Base-by-base conservation (phyloP, 35 echinoderm and acorn worm species). In the Lytechinus pictus region DNA sequence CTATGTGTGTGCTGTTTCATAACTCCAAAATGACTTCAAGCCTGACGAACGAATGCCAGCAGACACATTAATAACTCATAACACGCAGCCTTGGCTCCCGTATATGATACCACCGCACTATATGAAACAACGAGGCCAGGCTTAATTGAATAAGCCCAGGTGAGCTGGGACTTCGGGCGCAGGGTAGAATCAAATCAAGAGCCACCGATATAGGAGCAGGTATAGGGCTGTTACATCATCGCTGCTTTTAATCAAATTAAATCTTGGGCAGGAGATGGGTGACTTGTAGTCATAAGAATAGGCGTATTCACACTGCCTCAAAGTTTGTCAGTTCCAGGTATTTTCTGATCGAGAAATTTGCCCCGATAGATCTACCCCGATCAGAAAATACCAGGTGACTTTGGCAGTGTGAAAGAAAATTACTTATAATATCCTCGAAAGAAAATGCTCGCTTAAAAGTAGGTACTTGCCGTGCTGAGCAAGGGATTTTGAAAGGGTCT, bases 81-180 rank as follows among this genome's bases (percentile, higher is more conserved):
- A 79, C 66, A 79, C 66, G n/a, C 19, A 8, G 66, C 66, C 66
- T 7, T 7, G 66, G 66, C 1, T 79, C 66, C 66, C 21, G 16
- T 79, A 16, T 79, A 79, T 79, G n/a, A 16, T 24, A n/a, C 66
- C 66, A n/a, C 19, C 66, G 16, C 66, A 79, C 21, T 8, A 79
- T 79, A 79, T 79, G 10, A 54, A 90, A 90, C 88, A 90, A 90
- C 88, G 52, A 54, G 88, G 87, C 14, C 0, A n/a, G 24, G 2
- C 88, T 90, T 90, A 90, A 90, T 90, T 90, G 88, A 90, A 90
- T 90, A 90, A 90, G 88, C 88, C 66, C 88, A 90, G 88, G 88
- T 90, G 88, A 1, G 11, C 88, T 52, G 88, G 4, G 88, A 90
- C 88, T 90, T 5, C 28, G 21, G 56, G 56, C 56, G 88, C 29